phyloP scores from a whole-genome alignment of 2,797 vertebrate species.

The Cossypha niveicapilla region DNA sequence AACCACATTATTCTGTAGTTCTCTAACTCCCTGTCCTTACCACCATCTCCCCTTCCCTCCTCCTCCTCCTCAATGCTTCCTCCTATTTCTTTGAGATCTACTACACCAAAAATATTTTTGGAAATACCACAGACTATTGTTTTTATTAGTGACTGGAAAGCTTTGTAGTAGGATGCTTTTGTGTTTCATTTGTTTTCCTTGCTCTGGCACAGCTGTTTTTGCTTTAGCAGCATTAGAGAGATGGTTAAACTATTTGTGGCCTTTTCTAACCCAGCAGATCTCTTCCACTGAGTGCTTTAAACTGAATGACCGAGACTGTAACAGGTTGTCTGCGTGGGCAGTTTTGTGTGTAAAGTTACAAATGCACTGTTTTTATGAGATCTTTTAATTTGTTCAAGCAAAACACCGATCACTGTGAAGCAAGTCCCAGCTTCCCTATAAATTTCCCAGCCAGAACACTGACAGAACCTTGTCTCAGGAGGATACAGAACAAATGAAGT shows the following conservation, averaged over 20 bases:
- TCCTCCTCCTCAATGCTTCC: conserved; percentile 23
- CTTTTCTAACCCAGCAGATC: conserved; percentile 70
- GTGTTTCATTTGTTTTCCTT: conserved; percentile 80
- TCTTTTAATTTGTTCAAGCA: conserved; percentile 42
- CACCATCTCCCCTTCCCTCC: neutral
- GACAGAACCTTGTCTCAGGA: neutral
- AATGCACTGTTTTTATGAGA: conserved; percentile 42
- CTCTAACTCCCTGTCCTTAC: neutral
- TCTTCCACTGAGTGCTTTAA: conserved; percentile 52
- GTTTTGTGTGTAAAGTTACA: conserved; percentile 14
- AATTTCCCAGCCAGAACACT: conserved; percentile 44
- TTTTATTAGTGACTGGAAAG: conserved; percentile 77
- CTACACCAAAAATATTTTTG: conserved; percentile 76
- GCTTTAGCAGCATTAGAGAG: conserved; percentile 74
- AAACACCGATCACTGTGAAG: conserved; percentile 3
- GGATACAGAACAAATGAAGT: conserved; percentile 26
- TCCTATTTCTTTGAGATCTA: conserved; percentile 67
- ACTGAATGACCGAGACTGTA: neutral
- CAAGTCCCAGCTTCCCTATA: neutral
- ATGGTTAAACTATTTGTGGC: conserved; percentile 76
- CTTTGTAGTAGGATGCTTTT: conserved; percentile 77
- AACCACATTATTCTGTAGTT: neutral
- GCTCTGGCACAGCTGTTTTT: conserved; percentile 76
- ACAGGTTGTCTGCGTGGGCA: neutral
- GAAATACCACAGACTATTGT: conserved; percentile 75